These are phyloP conservation scores for Pampus argenteus DNA, from an alignment of 2,797 vertebrate genomes.

Conservation along the genomic window DNA sequence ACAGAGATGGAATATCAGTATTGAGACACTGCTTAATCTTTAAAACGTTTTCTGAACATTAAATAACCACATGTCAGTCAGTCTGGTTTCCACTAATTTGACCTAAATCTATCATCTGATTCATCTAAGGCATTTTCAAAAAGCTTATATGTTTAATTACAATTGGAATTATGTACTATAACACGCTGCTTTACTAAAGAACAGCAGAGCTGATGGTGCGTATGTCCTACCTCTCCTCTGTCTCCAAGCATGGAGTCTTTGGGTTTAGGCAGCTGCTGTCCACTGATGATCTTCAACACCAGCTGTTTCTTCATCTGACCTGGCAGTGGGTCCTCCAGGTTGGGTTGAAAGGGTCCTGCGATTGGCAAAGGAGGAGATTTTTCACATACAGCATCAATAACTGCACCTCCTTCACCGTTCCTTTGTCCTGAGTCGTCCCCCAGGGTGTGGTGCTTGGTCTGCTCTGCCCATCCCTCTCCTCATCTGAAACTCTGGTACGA, in stretches of 20 bases:
- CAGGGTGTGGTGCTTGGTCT: neutral
- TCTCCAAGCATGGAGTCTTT: conserved; percentile 98
- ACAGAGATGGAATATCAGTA: conserved; percentile 40
- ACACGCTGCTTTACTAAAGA: neutral
- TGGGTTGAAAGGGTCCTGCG: conserved; percentile 92
- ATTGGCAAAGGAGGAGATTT: neutral
- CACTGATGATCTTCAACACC: conserved; percentile 95
- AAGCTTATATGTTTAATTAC: too few relatives aligned
- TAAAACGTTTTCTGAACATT: neutral
- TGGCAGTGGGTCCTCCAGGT: conserved; percentile 90
- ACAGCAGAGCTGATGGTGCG: neutral
- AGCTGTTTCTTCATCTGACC: conserved; percentile 94
- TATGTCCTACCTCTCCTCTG: conserved; percentile 90
- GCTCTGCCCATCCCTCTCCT: neutral
- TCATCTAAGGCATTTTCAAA: too few relatives aligned
- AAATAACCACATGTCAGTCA: too few relatives aligned
- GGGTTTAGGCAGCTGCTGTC: conserved; percentile 98
- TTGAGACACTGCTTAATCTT: neutral
- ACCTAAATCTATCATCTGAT: too few relatives aligned
- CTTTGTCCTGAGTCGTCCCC: neutral
- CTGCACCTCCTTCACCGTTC: neutral
- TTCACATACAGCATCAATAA: neutral
- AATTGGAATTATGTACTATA: neutral
- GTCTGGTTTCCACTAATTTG: too few relatives aligned
- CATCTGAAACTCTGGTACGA: too few relatives aligned